Percentiles rank a stretch among this genome's conserved stretches.
Evolutionary conservation across 2,113 vertebrate genomes (phyloP).

Genomic region (Pagrus major): DNA sequence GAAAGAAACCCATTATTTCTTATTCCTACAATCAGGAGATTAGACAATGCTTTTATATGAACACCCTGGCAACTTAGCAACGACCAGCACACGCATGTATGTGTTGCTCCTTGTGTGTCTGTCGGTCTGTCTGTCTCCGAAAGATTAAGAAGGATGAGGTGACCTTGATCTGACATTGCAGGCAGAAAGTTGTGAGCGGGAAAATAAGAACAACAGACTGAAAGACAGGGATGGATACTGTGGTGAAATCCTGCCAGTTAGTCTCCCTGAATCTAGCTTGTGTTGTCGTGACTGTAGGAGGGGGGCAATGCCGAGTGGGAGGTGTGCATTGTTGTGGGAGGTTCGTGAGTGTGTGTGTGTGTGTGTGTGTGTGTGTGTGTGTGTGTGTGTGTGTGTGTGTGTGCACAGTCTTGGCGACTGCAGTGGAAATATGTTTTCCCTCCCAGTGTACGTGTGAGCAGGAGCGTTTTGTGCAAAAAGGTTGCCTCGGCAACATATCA

Average conservation of each 20-base stretch:
- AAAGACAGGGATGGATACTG: slow-evolving; percentile 15
- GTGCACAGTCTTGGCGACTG: slow-evolving; percentile 58
- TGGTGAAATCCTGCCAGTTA: slow-evolving; percentile 32
- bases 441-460: slow-evolving; percentile 66
- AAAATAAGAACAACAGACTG: slow-evolving; percentile 20
- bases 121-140: slow-evolving; percentile 26
- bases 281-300: slow-evolving; percentile 65
- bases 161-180: slow-evolving; percentile 70
- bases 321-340: slow-evolving; percentile 53
- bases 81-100: slow-evolving; percentile 31
- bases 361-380: slow-evolving; percentile 18
- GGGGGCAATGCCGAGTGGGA: slow-evolving; percentile 50
- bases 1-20: slow-evolving; percentile 22
- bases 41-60: slow-evolving; percentile 19
- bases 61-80: slow-evolving; percentile 44
- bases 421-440: slow-evolving; percentile 74
- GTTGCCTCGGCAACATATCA: slow-evolving; percentile 74
- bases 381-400: slow-evolving; percentile 21
- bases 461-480: slow-evolving; percentile 62
- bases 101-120: slow-evolving; percentile 16
- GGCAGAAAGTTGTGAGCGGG: slow-evolving; percentile 39
- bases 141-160: slow-evolving; percentile 50
- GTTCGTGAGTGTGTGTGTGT: too few relatives aligned
- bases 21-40: slow-evolving; percentile 30
- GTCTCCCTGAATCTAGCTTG: slow-evolving; percentile 49